Evolutionary conservation across 1,140 invertebrate genomes (phyloP), one percentile per base, ranked within the genome.

Genomic region (Harpegnathos saltator): DNA sequence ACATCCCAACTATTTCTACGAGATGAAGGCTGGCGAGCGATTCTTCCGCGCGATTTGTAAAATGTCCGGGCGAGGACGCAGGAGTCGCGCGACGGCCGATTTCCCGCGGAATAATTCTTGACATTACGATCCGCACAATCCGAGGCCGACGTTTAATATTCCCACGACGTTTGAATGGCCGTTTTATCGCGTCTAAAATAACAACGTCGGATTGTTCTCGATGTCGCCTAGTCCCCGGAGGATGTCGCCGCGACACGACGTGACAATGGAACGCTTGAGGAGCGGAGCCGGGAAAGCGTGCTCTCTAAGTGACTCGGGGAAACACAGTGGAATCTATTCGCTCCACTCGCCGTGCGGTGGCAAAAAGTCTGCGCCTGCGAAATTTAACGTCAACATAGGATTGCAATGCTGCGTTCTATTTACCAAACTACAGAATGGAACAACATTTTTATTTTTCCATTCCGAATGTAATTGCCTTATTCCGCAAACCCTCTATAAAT

Each of bases 161-260:
- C 17, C 74, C 75, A 9, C 11, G 33, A 4, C 33, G 63, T 80
- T 48, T 14, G 38, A 71, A 29, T 48, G 29, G 19, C 52, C 33
- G 14, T 69, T 69, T 69, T 19, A 48, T 17, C 19, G n/a, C 7
- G 17, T 69, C 33, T 54, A 58, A 71, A 80, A 80, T 80, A 71
- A 69, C 65, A 69, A 78, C 17, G n/a, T 69, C 24, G 33, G 22
- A 69, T 58, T 58, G 33, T 56, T 58, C 5, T 58, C n/a, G 22
- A n/a, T 66, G 26, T 75, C 38, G 17, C 65, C 29, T 77, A 77
- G 33, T 1, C 22, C 17, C 29, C 14, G 56, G n/a, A 69, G 63
- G 33, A 78, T 24, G 29, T 17, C 26, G 14, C 24, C 14, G 26
- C 1, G 22, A 22, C 19, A 11, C n/a, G 22, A 26, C 33, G 26